phyloP scores from a whole-genome alignment of 2,113 vertebrate species.

The Hipposideros armiger region DNA sequence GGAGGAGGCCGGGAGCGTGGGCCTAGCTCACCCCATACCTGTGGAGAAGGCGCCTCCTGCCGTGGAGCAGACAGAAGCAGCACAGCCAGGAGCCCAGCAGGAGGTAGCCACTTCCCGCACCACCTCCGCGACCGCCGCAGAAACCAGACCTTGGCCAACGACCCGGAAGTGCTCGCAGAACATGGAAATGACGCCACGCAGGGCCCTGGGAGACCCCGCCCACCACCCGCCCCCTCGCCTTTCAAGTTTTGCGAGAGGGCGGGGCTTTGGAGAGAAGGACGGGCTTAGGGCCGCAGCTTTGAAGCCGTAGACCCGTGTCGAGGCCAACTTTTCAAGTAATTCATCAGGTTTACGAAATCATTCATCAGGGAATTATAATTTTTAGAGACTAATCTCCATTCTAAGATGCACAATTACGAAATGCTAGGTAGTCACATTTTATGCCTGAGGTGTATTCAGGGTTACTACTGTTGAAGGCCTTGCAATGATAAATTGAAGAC shows the following conservation, averaged over 20 bases:
- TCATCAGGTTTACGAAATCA: neutral
- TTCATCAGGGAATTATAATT: neutral
- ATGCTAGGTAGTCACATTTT: neutral
- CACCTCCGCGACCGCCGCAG: neutral
- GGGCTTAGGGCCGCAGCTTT: neutral
- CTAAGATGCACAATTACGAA: neutral
- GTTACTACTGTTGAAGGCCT: neutral
- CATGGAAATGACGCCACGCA: constrained; percentile 62
- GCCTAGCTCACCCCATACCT: constrained; percentile 35
- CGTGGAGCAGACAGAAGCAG: neutral
- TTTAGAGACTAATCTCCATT: neutral
- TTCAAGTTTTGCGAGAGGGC: neutral
- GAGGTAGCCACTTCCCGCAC: neutral
- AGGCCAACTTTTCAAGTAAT: no score
- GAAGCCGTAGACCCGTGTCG: fast-evolving
- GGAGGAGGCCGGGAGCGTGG: neutral
- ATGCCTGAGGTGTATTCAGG: neutral
- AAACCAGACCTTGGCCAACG: neutral
- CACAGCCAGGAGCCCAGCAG: neutral
- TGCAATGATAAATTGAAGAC: neutral
- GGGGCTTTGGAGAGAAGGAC: no score
- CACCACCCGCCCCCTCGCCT: neutral
- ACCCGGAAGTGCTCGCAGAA: constrained; percentile 74
- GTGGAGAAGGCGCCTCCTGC: constrained; percentile 58
- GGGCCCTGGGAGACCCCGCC: neutral